Evolutionary conservation across 2,888 invertebrate genomes (phyloP).

Genomic region (Ethmia dodecea): DNA sequence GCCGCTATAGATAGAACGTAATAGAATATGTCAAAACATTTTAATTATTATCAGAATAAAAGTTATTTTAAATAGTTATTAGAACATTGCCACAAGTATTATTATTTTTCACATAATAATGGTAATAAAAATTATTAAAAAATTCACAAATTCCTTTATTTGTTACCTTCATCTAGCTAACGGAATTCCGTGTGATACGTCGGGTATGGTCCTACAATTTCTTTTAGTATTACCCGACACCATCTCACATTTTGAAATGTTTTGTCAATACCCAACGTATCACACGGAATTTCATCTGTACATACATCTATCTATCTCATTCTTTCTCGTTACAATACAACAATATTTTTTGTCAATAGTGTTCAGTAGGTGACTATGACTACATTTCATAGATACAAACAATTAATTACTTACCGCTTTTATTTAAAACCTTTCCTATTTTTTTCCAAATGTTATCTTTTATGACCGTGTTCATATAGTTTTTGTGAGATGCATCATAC

Average conservation of each 20-base stretch:
- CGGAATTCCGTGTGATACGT: not conserved
- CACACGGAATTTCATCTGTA: too few species aligned
- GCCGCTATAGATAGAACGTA: slow-evolving; percentile 6
- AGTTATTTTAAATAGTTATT: slow-evolving; percentile 2
- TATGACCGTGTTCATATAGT: slow-evolving; percentile 7
- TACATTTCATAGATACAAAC: slow-evolving; percentile 1
- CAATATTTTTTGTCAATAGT: not conserved
- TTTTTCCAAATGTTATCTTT: slow-evolving; percentile 9
- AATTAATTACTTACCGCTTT: slow-evolving; percentile 6
- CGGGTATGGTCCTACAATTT: slow-evolving; percentile 1
- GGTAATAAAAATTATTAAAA: not conserved
- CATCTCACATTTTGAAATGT: too few species aligned
- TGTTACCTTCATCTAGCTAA: slow-evolving; percentile 2
- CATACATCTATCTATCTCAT: not conserved
- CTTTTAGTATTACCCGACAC: too few species aligned
- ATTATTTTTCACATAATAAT: slow-evolving; percentile 1
- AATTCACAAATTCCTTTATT: not conserved
- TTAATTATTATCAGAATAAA: slow-evolving; percentile 2
- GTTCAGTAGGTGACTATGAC: not conserved
- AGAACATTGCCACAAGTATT: slow-evolving; percentile 1
- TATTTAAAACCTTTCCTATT: slow-evolving; percentile 5
- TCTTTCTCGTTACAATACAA: not conserved
- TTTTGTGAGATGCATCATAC: slow-evolving; percentile 9
- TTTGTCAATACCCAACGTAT: too few species aligned
- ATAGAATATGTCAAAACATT: slow-evolving; percentile 5